phyloP scores from a whole-genome alignment of 2,113 vertebrate genomes.

The Zonotrichia leucophrys region DNA sequence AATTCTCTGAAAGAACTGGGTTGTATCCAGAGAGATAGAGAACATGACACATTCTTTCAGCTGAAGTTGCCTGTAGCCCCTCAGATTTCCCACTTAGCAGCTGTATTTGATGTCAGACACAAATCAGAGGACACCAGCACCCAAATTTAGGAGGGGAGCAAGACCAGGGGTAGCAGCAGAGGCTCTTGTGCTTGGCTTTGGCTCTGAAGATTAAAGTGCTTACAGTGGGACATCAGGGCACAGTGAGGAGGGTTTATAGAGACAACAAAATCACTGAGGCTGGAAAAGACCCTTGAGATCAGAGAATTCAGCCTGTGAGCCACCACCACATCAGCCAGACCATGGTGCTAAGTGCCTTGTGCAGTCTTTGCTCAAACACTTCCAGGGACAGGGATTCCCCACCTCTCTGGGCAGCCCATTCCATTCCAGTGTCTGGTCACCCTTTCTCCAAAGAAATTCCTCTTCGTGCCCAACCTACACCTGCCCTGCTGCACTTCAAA shows the following conservation, averaged over 20 bases:
- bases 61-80: neutral
- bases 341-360: fast-evolving
- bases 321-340: neutral
- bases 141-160: neutral
- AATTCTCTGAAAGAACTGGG: neutral
- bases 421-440: fast-evolving
- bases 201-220: neutral
- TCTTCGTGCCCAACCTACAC: neutral
- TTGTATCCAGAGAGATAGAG: neutral
- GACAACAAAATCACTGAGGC: neutral
- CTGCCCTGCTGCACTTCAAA: neutral
- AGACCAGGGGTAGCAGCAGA: fast-evolving
- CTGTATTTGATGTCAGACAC: neutral
- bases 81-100: neutral
- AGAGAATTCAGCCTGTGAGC: neutral
- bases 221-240: neutral
- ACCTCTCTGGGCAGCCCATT: neutral
- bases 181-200: neutral
- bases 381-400: neutral
- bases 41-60: neutral
- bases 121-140: neutral
- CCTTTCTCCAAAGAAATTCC: neutral
- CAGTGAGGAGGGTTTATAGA: fast-evolving
- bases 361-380: neutral
- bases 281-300: neutral